A percentile compares a stretch with the other conserved stretches of the same genome.
Conservation (phyloP, 2,888 invertebrate species). For the Trilocha varians region DNA sequence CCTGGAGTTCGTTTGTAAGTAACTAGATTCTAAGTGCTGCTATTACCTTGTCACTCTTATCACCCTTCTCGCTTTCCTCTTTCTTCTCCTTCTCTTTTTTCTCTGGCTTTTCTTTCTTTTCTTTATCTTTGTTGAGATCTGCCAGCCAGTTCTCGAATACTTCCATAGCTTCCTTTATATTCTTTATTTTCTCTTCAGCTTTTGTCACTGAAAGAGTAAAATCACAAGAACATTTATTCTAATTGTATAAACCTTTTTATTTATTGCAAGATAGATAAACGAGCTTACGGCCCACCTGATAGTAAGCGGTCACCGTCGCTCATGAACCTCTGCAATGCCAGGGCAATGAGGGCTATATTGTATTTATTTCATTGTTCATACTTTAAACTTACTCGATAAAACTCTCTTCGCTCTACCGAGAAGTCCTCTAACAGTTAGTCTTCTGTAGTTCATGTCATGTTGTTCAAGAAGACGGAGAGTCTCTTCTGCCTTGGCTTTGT, state of each 20-base stretch:
- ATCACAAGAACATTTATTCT: too few relatives aligned
- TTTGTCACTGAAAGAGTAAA: constrained; percentile 76
- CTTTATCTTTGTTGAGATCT: constrained; percentile 56
- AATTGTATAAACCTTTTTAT: too few relatives aligned
- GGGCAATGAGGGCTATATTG: too few relatives aligned
- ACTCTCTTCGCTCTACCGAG: constrained; percentile 41
- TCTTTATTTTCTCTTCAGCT: constrained; percentile 78
- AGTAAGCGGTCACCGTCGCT: too few relatives aligned
- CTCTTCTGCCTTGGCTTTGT: constrained; percentile 79
- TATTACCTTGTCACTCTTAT: constrained; percentile 22
- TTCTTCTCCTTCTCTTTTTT: constrained; percentile 20
- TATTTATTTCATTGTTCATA: too few relatives aligned
- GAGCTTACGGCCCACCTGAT: too few relatives aligned
- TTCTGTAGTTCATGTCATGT: constrained; percentile 77
- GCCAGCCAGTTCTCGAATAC: constrained; percentile 79
- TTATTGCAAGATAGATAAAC: too few relatives aligned
- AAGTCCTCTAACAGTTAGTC: constrained; percentile 76
- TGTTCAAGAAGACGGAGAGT: constrained; percentile 76
- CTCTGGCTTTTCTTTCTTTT: constrained; percentile 31
- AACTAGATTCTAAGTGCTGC: too few relatives aligned
- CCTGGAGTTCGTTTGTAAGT: too few relatives aligned
- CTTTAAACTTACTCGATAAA: constrained; percentile 26
- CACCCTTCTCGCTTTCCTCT: constrained; percentile 18
- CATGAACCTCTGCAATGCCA: too few relatives aligned
- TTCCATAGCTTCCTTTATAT: constrained; percentile 78